Base-by-base conservation (phyloP, 2,113 vertebrate species). In the Oncorhynchus masou region DNA sequence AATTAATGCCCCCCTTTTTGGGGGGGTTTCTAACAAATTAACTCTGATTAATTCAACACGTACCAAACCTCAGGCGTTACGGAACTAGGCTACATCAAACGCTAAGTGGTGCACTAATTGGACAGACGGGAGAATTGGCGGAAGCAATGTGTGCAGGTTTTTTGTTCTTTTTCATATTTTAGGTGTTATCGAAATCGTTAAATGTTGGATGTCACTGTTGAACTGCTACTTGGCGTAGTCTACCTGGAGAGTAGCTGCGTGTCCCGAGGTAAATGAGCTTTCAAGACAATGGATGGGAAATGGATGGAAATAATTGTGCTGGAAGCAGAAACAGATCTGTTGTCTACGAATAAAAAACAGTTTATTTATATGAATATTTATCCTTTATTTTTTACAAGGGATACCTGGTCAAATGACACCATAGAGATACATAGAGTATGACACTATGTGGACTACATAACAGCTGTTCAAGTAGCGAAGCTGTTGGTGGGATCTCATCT, bases 21-120 rank as follows among this genome's bases (percentile, higher is more conserved):
- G 3, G 27, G 2, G 2, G 88, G 83, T 90, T 88, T 85, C 80
- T 83, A 86, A 88, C 87, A 84, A 89, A 90, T 90, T 87, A 90
- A 88, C 88, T 86, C 86, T 86, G 84, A 89, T 92, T 90, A 91
- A 86, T 75, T 84, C n/a, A 0, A 70, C 74, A 83, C 85, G 87
- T 69, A 83, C 82, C 80, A 75, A 76, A 82, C 67, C 85, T 83
- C 15, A 27, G 59, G 60, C 22, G 7, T 24, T 20, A 4, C 74
- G 78, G 80, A 72, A 77, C 74, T 31, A 34, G 74, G 77, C 71
- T 76, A 79, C 71, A 31, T 27, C 15, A 16, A 20, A 3, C 3
- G 3, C 68, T 81, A 86, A 85, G 72, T 77, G 81, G 70, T 70
- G 72, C 71, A 68, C 78, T 92, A 87, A 90, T 90, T 91, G 80